Evolutionary conservation across 2,113 vertebrate species (phyloP), one percentile per base, ranked within the genome.

Genomic region (Anoplopoma fimbria): DNA sequence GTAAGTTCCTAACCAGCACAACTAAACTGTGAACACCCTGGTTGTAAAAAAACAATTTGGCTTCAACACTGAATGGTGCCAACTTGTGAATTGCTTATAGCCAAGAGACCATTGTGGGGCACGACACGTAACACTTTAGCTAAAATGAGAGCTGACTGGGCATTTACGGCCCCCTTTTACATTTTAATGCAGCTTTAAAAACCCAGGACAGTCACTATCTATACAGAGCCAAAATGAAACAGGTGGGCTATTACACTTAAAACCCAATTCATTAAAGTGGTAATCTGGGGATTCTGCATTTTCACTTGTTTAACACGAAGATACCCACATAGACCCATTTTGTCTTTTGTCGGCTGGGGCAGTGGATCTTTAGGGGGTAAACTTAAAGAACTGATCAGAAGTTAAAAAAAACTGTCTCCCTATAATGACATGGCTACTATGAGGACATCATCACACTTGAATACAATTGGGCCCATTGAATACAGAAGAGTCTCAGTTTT

Each of bases 161-260:
- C 57, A 17, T 70, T 81, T 9, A 49, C 13, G 6, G n/a, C 0
- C 29, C 10, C 62, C 42, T 71, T 75, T 61, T 55, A 77, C 68
- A 67, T 84, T 83, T 72, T 62, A 64, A 85, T 83, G 71, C 0
- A 17, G 45, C 60, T 25, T 68, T 63, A 70, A 62, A 55, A 84
- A 73, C 9, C 62, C 38, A 27, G 23, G 64, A 63, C 19, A n/a
- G 49, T 38, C 84, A 36, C 68, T 63, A 17, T 15, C 3, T 7
- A 38, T 12, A 12, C 67, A 6, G 55, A 42, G 75, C 49, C 65
- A 7, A 36, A 71, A 33, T 36, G n/a, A 40, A 65, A 4, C 71
- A 80, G 9, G 65, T 70, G 74, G 69, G 31, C 68, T 36, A 19
- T 80, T 77, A 62, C 77, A 25, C 64, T 76, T 79, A 53, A 77